Evolutionary conservation across 1,140 invertebrate genomes (phyloP), one percentile per base, ranked within the genome.

Genomic region (Temnothorax longispinosus): DNA sequence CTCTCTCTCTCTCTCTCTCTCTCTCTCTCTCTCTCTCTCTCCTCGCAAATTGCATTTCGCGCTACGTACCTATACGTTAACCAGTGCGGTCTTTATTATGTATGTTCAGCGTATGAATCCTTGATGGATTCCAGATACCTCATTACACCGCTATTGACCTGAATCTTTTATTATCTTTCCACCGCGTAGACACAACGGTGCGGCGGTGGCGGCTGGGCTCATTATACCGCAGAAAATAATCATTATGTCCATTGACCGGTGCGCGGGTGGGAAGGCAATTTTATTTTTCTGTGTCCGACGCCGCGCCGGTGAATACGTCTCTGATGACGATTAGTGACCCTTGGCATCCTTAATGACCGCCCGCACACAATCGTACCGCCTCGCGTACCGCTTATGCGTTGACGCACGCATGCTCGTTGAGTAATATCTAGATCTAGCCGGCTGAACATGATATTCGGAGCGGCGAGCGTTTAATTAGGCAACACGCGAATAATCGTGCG

Each of bases 141-240:
- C 92, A 92, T 94, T 94, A 94, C 88, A 91, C 86, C 87, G 90
- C 93, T 92, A 92, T 92, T 93, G 93, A 94, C 93, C 93, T 91
- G 93, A 92, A 94, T 94, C 91, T 93, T 92, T 94, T 92, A 94
- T 93, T 92, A 92, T 90, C 82, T 89, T 92, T 91, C 87, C 80
- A 86, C 67, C 80, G 82, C 76, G 88, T 64, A 89, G 74, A 88
- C 71, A 78, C 85, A 87, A 90, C 87, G 64, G 10, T 32, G 65
- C 71, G 85, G 69, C 47, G 74, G 67, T 58, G 41, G 76, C 50
- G 88, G 87, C 86, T 87, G 84, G 69, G 89, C 92, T 92, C 91
- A 91, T 91, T 93, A 93, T 92, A 91, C 62, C 87, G 54, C 81
- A 89, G 92, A 92, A 93, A 93, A 93, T 92, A 92, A 92, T 93